Evolutionary conservation across 2,888 invertebrate genomes (phyloP).

Genomic region (Nineta flava): DNA sequence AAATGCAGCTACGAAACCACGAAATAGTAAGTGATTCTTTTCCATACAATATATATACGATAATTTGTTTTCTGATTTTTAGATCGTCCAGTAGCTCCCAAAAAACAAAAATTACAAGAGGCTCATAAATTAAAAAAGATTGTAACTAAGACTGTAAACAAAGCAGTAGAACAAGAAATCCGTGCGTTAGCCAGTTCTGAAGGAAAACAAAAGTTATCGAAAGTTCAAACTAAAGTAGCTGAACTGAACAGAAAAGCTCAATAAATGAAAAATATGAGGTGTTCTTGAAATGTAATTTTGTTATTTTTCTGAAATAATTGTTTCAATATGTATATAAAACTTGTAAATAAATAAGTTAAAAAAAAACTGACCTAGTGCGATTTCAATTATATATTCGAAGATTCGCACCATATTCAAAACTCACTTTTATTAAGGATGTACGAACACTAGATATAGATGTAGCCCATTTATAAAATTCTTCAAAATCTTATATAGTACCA

Average conservation of each 20-base stretch:
- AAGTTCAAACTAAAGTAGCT: conserved; percentile 35
- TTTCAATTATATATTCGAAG: no score
- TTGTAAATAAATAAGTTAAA: no score
- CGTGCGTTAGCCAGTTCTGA: conserved; percentile 36
- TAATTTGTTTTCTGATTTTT: conserved; percentile 11
- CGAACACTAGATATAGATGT: no score
- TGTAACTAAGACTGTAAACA: conserved; percentile 54
- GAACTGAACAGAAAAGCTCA: conserved; percentile 17
- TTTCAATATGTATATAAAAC: no score
- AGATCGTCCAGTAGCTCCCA: conserved; percentile 51
- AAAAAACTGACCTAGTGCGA: no score
- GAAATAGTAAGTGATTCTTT: conserved; percentile 28
- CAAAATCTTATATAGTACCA: no score
- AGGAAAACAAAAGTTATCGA: conserved; percentile 29
- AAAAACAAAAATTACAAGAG: conserved; percentile 40
- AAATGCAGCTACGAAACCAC: conserved; percentile 28
- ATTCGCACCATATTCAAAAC: no score
- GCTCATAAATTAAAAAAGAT: conserved; percentile 46
- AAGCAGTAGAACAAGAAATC: conserved; percentile 48
- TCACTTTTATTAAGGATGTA: no score
- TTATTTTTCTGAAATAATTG: neutral
- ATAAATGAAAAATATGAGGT: neutral
- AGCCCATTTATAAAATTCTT: no score
- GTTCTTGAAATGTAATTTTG: neutral
- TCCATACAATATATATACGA: neutral